Percentiles rank a stretch among this genome's conserved stretches.
Conservation (phyloP, 2,797 vertebrate genomes). For the Columba guinea region DNA sequence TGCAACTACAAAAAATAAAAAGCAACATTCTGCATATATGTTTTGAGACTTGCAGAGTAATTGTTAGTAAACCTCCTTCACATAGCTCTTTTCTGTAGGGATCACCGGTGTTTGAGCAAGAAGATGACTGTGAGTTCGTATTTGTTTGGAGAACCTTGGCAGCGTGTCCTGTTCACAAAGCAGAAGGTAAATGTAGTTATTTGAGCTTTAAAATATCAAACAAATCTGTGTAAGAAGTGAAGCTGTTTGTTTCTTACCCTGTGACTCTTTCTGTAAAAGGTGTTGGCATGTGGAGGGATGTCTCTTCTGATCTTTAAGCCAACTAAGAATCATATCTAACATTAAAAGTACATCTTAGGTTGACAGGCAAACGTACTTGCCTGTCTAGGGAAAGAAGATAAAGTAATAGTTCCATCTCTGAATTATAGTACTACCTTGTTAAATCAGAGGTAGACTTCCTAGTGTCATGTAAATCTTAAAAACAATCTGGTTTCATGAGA, state of each 20-base stretch:
- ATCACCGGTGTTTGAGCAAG: constrained; percentile 86
- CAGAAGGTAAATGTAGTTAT: constrained; percentile 72
- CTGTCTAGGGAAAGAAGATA: not conserved
- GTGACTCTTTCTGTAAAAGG: not conserved
- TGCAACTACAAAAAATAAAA: not conserved
- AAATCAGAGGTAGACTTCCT: not conserved
- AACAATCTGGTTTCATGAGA: not conserved
- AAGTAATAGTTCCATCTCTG: not conserved
- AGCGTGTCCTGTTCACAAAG: constrained; percentile 87
- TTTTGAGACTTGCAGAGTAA: not conserved
- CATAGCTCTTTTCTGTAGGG: constrained; percentile 76
- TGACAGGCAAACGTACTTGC: not conserved
- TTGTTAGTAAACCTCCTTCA: not conserved
- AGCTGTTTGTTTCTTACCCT: not conserved
- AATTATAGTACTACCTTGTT: not conserved
- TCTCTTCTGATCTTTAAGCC: not conserved
- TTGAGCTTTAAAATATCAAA: not conserved
- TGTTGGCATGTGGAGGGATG: not conserved
- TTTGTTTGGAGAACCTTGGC: constrained; percentile 94
- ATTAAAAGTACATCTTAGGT: not conserved
- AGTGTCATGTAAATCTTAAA: not conserved
- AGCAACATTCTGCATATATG: not conserved
- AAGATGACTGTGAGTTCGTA: constrained; percentile 88
- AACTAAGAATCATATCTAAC: not conserved
- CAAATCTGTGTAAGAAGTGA: not conserved